Conservation (phyloP, 2,113 vertebrate species). For the Acrocephalus arundinaceus region DNA sequence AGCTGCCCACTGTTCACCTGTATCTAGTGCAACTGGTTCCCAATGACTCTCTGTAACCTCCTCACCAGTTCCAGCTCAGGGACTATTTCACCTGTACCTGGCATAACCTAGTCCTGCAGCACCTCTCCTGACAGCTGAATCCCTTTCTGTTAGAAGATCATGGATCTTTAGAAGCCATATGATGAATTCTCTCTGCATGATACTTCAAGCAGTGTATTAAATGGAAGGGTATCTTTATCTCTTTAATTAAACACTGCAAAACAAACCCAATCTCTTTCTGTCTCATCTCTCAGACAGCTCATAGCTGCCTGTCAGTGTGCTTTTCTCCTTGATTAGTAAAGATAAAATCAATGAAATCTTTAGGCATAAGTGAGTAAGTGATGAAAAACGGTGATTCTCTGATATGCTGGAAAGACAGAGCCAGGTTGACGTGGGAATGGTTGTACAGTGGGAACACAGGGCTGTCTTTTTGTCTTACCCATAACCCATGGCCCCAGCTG, state of each 20-base stretch:
- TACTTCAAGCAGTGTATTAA: neutral
- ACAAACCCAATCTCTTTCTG: neutral
- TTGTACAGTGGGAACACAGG: neutral
- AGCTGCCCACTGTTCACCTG: neutral
- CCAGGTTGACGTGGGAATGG: neutral
- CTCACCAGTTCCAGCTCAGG: neutral
- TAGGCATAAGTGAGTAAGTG: neutral
- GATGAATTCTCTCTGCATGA: neutral
- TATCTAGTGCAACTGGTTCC: neutral
- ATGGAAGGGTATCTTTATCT: neutral
- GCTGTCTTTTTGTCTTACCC: neutral
- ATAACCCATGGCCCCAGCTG: fast-evolving
- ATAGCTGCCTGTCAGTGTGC: neutral
- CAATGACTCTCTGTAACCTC: neutral
- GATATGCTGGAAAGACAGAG: neutral
- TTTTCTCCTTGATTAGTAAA: neutral
- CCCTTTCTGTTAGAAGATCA: neutral
- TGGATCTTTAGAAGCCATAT: neutral
- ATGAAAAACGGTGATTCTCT: fast-evolving
- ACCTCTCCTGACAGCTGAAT: neutral
- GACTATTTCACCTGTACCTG: neutral
- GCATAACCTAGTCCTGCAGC: neutral
- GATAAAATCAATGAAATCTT: neutral
- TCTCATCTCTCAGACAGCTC: neutral
- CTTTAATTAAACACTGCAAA: neutral